Evolutionary conservation across 1,140 invertebrate species (phyloP), one percentile per base, ranked within the genome.

Genomic region (Drosophila pectinifera): DNA sequence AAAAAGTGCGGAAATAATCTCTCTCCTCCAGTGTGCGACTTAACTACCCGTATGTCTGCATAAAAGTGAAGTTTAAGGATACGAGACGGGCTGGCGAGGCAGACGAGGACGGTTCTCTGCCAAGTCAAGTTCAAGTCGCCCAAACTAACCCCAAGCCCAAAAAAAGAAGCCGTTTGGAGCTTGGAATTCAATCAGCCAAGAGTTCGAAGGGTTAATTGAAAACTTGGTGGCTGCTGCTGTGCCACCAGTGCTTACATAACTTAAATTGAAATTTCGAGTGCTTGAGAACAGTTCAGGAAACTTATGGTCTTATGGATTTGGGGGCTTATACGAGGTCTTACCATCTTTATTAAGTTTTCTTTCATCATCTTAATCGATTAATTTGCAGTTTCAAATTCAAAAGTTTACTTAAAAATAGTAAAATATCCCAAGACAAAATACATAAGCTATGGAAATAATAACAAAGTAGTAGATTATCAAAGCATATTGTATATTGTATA

Each of bases 1-100:
- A 77, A 77, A 68, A 77, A 62, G 49, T 59, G 46, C 55, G 63
- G 65, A 75, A 75, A 76, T 76, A 76, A 76, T 76, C 72, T 75
- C 46, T 53, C 39, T 26, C 49, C 63, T 56, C 14, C 48, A 67
- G 39, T 24, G 48, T 26, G 31, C 45, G 72, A 75, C 73, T 75
- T 76, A 75, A 72, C 68, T 70, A 70, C 65, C 68, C 64, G 68
- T 72, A 70, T 72, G 68, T 72, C 68, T 72, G 64, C 68, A 72
- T 70, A 72, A 70, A 70, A 72, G 68, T 48, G 68, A 70, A 72
- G 51, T 72, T 72, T 72, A 72, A 45, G 68, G 65, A 57, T 72
- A 48, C 53, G 68, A 57, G 57, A 34, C 41, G 54, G 42, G 34
- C 6, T 38, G 43, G n/a, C 63, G 14, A 39, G 20, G 56, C 43